phyloP scores from a whole-genome alignment of 2,888 invertebrate species.

The Notodromas monacha region DNA sequence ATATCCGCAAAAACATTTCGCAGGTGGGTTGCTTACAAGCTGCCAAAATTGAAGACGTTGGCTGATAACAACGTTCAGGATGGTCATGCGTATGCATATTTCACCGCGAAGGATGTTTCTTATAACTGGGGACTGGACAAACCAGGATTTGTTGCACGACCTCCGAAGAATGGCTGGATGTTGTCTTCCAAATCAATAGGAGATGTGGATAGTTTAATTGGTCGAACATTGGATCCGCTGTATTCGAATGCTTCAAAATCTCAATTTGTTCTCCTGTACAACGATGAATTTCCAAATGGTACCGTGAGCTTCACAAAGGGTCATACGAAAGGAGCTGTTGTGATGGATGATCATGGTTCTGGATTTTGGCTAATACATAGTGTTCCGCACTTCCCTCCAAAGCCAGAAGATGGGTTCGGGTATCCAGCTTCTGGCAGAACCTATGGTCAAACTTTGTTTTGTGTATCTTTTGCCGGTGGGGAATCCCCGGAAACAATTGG shows the following conservation, averaged over 20 bases:
- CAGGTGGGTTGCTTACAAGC: slow-evolving; percentile 1
- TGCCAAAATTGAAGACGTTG: neutral
- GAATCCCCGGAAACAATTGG: too few species aligned
- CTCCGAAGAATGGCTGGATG: slow-evolving; percentile 1
- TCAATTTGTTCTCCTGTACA: too few species aligned
- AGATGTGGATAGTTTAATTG: neutral
- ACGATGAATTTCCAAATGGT: neutral
- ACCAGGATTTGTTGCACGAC: neutral
- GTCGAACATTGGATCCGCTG: neutral
- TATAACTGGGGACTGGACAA: neutral
- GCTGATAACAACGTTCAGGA: neutral
- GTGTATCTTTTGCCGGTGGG: slow-evolving; percentile 33
- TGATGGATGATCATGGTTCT: slow-evolving; percentile 26
- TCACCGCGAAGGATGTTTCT: neutral
- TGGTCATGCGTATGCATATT: neutral
- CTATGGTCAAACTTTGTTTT: slow-evolving; percentile 61
- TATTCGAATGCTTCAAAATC: too few species aligned
- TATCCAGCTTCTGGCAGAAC: slow-evolving; percentile 24
- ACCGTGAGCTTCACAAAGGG: slow-evolving; percentile 24
- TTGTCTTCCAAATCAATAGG: neutral
- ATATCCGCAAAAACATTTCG: too few species aligned
- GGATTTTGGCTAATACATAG: slow-evolving; percentile 80
- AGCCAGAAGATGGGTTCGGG: slow-evolving; percentile 13
- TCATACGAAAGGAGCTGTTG: slow-evolving; percentile 61
- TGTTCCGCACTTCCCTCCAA: slow-evolving; percentile 48